phyloP scores from a whole-genome alignment of 2,113 vertebrate species.

The Circaetus gallicus region DNA sequence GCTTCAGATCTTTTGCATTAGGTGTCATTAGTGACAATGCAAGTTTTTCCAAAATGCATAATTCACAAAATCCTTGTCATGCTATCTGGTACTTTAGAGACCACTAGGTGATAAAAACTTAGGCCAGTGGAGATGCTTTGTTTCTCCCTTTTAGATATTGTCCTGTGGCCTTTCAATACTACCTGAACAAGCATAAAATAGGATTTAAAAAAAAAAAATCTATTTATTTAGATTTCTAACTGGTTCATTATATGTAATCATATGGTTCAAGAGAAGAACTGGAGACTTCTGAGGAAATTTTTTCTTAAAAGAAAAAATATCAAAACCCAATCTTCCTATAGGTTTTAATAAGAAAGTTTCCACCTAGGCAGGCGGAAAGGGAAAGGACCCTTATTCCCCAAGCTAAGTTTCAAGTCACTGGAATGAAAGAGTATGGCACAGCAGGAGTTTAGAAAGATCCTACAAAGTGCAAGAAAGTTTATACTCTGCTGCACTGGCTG shows the following conservation, averaged over 20 bases:
- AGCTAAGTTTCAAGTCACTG: background rate
- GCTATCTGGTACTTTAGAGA: background rate
- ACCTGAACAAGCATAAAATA: background rate
- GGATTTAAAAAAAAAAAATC: background rate
- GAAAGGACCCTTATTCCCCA: background rate
- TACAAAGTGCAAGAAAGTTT: background rate
- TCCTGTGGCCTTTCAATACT: background rate
- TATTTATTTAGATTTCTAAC: background rate
- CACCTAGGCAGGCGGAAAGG: background rate
- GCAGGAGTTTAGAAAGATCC: background rate
- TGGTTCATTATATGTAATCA: background rate
- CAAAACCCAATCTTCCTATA: rapidly evolving
- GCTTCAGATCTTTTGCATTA: background rate
- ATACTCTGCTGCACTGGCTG: background rate
- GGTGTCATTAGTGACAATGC: background rate
- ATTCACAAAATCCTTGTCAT: background rate
- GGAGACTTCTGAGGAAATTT: background rate
- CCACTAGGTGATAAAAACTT: background rate
- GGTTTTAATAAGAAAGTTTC: background rate
- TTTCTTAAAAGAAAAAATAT: background rate
- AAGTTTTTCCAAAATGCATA: background rate
- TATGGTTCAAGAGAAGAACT: background rate
- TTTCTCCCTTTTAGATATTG: background rate
- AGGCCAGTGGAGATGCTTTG: background rate
- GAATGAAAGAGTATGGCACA: background rate